Conservation (phyloP, 2,888 invertebrate genomes). For the Lasius fuliginosus region DNA sequence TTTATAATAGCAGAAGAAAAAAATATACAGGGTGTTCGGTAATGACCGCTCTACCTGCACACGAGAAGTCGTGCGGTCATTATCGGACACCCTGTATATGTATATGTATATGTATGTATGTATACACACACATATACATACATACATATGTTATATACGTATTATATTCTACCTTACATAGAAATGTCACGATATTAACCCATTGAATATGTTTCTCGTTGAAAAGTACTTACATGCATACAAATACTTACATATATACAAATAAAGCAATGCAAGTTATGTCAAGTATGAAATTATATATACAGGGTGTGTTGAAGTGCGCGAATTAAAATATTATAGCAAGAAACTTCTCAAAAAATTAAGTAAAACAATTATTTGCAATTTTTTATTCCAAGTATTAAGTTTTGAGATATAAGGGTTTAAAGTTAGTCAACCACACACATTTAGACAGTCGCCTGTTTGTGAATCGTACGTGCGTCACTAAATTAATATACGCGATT, state of each 20-base stretch:
- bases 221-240: slow-evolving; percentile 11
- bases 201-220: slow-evolving; percentile 9
- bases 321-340: neutral
- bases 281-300: slow-evolving; percentile 23
- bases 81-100: too few species aligned
- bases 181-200: slow-evolving; percentile 52
- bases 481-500: too few species aligned
- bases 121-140: neutral
- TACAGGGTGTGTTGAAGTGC: neutral
- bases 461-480: too few species aligned
- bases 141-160: neutral
- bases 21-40: neutral
- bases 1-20: slow-evolving; percentile 61
- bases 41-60: too few species aligned
- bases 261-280: slow-evolving; percentile 44
- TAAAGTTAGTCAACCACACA: too few species aligned
- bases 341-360: too few species aligned
- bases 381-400: too few species aligned
- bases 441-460: too few species aligned
- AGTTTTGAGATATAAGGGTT: too few species aligned
- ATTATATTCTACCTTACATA: neutral
- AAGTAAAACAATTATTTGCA: too few species aligned
- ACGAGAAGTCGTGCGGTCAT: too few species aligned
- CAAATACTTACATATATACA: neutral
- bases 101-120: too few species aligned